A percentile compares a stretch with the other conserved stretches of the same genome.
These are phyloP conservation scores for Potamarius usumacintae DNA, from an alignment of 2,113 vertebrate genomes.

Conservation along the genomic window DNA sequence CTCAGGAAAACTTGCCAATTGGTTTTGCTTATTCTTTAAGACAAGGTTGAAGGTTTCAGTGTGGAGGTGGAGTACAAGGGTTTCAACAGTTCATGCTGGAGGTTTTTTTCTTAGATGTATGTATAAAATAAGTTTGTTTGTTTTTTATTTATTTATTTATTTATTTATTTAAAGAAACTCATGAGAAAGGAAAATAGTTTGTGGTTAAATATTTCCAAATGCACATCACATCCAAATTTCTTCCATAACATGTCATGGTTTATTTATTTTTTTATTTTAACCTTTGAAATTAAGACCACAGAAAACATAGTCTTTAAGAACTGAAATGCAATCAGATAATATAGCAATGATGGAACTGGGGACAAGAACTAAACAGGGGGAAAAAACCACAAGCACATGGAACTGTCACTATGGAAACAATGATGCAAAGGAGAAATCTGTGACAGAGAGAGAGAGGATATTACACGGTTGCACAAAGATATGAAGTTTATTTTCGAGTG, in stretches of 20 bases:
- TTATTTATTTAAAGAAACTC: neutral
- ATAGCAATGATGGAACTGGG: neutral
- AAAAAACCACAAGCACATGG: neutral
- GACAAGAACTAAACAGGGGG: neutral
- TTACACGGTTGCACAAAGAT: too few relatives aligned
- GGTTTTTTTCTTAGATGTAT: neutral
- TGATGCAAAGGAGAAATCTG: neutral
- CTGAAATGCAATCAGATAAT: neutral
- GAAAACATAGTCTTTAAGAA: too few relatives aligned
- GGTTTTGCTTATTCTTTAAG: neutral
- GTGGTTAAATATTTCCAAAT: neutral
- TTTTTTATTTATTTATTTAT: neutral
- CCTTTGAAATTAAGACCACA: too few relatives aligned
- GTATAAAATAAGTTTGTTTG: neutral
- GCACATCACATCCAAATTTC: neutral
- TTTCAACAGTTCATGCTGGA: neutral
- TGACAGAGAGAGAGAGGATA: neutral
- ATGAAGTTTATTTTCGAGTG: too few relatives aligned
- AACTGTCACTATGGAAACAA: neutral
- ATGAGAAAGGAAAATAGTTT: neutral
- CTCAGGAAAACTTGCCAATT: slow-evolving; percentile 3
- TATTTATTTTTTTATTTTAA: too few relatives aligned
- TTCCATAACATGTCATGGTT: too few relatives aligned
- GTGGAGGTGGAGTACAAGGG: slow-evolving; percentile 11
- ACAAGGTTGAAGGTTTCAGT: neutral